These are phyloP conservation scores for Labeo catla DNA, from an alignment of 2,113 vertebrate genomes.

Conservation along the genomic window DNA sequence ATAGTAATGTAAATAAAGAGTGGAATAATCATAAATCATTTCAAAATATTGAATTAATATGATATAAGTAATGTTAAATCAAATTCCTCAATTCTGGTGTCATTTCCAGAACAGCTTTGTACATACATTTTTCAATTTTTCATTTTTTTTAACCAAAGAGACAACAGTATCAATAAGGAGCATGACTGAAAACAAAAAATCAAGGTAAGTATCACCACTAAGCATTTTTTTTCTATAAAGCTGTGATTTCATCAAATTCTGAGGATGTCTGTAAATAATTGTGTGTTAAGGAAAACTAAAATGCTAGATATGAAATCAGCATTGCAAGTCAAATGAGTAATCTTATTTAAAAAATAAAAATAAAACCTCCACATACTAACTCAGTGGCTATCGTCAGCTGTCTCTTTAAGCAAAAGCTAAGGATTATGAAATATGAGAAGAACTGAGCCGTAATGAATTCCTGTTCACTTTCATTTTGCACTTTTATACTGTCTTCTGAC, in stretches of 20 bases:
- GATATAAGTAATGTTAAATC: background rate
- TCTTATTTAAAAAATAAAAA: background rate
- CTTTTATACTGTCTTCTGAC: background rate
- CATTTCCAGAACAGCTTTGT: background rate
- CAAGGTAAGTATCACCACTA: background rate
- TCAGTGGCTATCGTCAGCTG: background rate
- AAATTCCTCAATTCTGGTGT: background rate
- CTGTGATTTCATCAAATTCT: background rate
- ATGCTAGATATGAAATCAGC: background rate
- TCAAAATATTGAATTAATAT: background rate
- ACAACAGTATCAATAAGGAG: background rate
- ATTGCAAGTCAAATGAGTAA: background rate
- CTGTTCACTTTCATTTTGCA: background rate
- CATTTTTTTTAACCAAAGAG: too few species aligned
- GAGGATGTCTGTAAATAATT: too few species aligned
- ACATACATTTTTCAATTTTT: background rate
- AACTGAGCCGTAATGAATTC: background rate
- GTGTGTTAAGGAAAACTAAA: background rate
- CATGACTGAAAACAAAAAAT: background rate
- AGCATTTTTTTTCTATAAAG: too few species aligned
- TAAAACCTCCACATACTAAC: too few species aligned
- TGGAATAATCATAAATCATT: background rate
- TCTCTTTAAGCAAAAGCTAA: background rate
- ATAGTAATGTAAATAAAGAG: background rate
- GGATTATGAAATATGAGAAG: background rate